These are phyloP conservation scores for Leptinotarsa texana DNA, from an alignment of 1,140 invertebrate genomes.

Conservation along the genomic window DNA sequence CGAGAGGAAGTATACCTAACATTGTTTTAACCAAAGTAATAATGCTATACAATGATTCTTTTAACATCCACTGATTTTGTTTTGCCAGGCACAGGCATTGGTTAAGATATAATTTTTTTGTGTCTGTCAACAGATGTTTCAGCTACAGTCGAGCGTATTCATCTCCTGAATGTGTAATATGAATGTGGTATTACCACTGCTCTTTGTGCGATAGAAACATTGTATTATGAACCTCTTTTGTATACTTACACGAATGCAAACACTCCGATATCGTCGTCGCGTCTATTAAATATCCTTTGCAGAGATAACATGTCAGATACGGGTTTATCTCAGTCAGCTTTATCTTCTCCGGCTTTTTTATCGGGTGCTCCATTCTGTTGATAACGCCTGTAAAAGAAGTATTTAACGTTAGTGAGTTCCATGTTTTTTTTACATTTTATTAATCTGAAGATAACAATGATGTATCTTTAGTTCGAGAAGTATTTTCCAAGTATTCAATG, in stretches of 20 bases:
- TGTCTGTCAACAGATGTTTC: neutral
- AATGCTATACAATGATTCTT: too few relatives aligned
- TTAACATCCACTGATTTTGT: too few relatives aligned
- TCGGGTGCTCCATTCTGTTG: conserved; percentile 39
- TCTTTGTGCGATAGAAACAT: too few relatives aligned
- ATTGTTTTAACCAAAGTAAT: too few relatives aligned
- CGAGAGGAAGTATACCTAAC: too few relatives aligned
- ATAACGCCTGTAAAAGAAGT: conserved; percentile 35
- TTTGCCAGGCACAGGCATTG: too few relatives aligned
- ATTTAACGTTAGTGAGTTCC: neutral
- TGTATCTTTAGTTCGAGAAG: neutral
- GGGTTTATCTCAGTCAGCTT: conserved; percentile 71
- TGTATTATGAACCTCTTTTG: neutral
- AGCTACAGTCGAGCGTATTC: too few relatives aligned
- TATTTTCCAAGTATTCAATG: neutral
- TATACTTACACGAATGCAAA: conserved; percentile 77
- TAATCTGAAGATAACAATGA: too few relatives aligned
- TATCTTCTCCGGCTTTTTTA: conserved; percentile 46
- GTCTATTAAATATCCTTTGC: conserved; percentile 80
- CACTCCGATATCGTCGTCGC: conserved; percentile 85
- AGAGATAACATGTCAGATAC: conserved; percentile 76
- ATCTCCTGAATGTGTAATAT: too few relatives aligned
- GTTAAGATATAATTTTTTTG: too few relatives aligned
- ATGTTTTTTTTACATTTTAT: too few relatives aligned
- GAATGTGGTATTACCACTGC: too few relatives aligned